phyloP scores from a whole-genome alignment of 30 jellyfish, hydroid and myxozoan species.

The Cassiopea andromeda region DNA sequence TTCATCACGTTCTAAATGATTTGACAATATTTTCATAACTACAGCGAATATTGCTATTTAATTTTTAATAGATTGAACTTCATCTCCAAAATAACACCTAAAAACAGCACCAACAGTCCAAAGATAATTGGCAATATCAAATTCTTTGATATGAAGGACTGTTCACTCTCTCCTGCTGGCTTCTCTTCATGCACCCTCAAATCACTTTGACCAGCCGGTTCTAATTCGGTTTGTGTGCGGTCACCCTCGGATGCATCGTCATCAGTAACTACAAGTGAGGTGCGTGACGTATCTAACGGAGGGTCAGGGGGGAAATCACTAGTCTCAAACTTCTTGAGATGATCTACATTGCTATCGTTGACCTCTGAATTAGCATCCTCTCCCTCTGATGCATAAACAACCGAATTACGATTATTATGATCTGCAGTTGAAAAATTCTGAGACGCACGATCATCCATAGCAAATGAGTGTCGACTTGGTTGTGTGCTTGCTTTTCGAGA shows the following conservation, averaged over 20 bases:
- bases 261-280: slow-evolving; percentile 71
- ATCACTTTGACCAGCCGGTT: slow-evolving; percentile 18
- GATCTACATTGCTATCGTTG: slow-evolving; percentile 51
- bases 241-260: slow-evolving; percentile 58
- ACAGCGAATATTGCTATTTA: neutral
- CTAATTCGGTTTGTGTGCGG: slow-evolving; percentile 48
- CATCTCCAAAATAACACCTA: slow-evolving; percentile 59
- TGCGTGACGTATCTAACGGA: slow-evolving; percentile 77
- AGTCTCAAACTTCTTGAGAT: slow-evolving; percentile 77
- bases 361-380: slow-evolving; percentile 38
- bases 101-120: slow-evolving; percentile 32
- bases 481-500: slow-evolving; percentile 55
- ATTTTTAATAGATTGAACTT: slow-evolving; percentile 29
- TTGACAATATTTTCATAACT: slow-evolving; percentile 1
- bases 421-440: slow-evolving; percentile 54
- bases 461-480: slow-evolving; percentile 66
- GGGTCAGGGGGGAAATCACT: slow-evolving; percentile 86
- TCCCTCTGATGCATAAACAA: slow-evolving; percentile 26
- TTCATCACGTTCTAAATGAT: neutral
- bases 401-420: slow-evolving; percentile 57
- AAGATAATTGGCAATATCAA: slow-evolving; percentile 14
- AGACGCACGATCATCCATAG: slow-evolving; percentile 73
- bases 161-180: slow-evolving; percentile 24
- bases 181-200: slow-evolving; percentile 34
- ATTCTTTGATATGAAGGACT: neutral